Conservation (phyloP, 2,113 vertebrate species). For the Ploceus nigricollis region DNA sequence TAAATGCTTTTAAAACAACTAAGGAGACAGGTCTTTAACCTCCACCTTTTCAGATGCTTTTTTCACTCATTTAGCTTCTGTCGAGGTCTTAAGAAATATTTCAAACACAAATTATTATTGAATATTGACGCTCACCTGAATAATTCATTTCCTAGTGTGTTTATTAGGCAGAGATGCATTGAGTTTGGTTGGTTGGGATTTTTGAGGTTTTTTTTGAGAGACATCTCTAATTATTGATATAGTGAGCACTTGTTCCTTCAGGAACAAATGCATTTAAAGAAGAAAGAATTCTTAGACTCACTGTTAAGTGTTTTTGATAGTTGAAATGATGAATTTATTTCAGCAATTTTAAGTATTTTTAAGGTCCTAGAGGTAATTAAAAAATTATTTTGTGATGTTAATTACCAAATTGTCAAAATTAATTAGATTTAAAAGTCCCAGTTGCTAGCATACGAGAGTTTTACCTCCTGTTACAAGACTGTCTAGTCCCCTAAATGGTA, state of each 20-base stretch:
- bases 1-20: slow-evolving; percentile 80
- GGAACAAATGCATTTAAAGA: neutral
- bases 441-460: neutral
- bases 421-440: neutral
- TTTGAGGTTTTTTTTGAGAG: neutral
- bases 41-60: slow-evolving; percentile 70
- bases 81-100: slow-evolving; percentile 41
- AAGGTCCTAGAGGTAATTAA: neutral
- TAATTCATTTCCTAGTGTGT: slow-evolving; percentile 37
- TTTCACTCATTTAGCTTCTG: slow-evolving; percentile 70
- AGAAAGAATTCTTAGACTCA: neutral
- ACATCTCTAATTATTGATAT: neutral
- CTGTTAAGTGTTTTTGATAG: neutral
- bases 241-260: neutral
- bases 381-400: neutral
- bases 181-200: neutral
- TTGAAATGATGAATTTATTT: neutral
- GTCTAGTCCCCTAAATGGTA: neutral
- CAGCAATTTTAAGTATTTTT: neutral
- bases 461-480: neutral
- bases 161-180: neutral
- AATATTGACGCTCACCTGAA: slow-evolving; percentile 37
- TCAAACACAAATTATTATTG: slow-evolving; percentile 35
- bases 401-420: neutral
- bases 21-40: slow-evolving; percentile 76